phyloP scores from a whole-genome alignment of 2,888 invertebrate genomes.

The Melanophora roralis region DNA sequence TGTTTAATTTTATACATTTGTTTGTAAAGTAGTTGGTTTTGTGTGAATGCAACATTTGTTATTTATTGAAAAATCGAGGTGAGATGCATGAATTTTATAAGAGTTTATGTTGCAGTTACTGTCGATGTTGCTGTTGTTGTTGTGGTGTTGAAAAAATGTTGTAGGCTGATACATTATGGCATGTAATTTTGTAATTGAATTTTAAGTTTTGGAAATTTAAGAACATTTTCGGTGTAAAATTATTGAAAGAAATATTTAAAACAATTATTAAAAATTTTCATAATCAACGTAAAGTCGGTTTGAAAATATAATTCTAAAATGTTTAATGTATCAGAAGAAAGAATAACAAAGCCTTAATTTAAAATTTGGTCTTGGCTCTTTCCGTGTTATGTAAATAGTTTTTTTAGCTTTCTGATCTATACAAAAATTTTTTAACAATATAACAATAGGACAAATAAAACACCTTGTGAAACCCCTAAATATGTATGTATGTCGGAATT shows the following conservation, averaged over 20 bases:
- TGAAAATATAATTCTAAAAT: too few species aligned
- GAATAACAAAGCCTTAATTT: too few species aligned
- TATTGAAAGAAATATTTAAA: neutral
- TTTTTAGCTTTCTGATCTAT: too few species aligned
- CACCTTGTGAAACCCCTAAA: too few species aligned
- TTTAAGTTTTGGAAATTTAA: neutral
- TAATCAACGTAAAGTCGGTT: too few species aligned
- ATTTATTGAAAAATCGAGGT: constrained; percentile 43
- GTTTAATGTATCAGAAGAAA: too few species aligned
- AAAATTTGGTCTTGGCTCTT: too few species aligned
- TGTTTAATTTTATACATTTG: constrained; percentile 35
- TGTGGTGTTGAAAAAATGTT: neutral
- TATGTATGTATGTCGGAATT: too few species aligned
- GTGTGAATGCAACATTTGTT: constrained; percentile 33
- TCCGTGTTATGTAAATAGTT: too few species aligned
- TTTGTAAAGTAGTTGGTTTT: neutral
- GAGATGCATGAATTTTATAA: constrained; percentile 8
- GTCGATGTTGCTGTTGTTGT: neutral
- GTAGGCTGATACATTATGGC: neutral
- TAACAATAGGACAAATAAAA: too few species aligned
- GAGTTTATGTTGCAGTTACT: neutral
- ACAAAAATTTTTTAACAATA: too few species aligned
- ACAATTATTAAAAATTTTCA: too few species aligned
- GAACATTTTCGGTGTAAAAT: neutral
- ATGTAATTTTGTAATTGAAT: constrained; percentile 7